Base-by-base conservation (phyloP, 1,140 invertebrate genomes). In the Trachymyrmex cornetzi region DNA sequence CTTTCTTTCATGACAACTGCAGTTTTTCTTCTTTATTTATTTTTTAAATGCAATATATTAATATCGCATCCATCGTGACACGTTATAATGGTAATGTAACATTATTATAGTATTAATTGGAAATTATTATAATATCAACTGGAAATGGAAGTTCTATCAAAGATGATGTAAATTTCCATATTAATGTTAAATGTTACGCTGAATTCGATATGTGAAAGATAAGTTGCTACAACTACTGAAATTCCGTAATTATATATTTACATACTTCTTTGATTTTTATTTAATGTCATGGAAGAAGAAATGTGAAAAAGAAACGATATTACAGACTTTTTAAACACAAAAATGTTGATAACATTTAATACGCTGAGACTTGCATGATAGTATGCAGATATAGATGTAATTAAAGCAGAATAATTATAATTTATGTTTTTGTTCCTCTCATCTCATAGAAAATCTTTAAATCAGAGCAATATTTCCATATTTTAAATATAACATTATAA, bases 171-270 rank as follows among this genome's bases (percentile, higher is more conserved):
- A 69, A 44, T 1, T 34, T 38, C 14, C 22, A 14, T 53, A 53
- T 79, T 44, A 38, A 55, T 67, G 22, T 19, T 61, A 22, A 59
- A 59, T 22, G 1, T 48, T 55, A 67, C 14, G 19, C 27, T n/a
- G n/a, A 55, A 38, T 57, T 69, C 22, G n/a, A 9, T 44, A 22
- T 38, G 50, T 74, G 48, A 85, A 61, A 75, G 14, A 44, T 75
- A 85, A 88, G 7, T 59, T 55, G 66, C 59, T 82, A 86, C 30
- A 63, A 55, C 57, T 77, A 85, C 22, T 77, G 59, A 74, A 61
- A 77, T 24, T 88, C 30, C n/a, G 6, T 90, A 90, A 90, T 90
- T 90, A 90, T 87, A 90, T 90, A 90, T 91, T 79, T 91, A 89
- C 87, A 91, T 55, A 3, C 38, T 87, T 48, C 22, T 64, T 38